Conservation (phyloP, 2,888 invertebrate genomes). For the Auanema sp. region DNA sequence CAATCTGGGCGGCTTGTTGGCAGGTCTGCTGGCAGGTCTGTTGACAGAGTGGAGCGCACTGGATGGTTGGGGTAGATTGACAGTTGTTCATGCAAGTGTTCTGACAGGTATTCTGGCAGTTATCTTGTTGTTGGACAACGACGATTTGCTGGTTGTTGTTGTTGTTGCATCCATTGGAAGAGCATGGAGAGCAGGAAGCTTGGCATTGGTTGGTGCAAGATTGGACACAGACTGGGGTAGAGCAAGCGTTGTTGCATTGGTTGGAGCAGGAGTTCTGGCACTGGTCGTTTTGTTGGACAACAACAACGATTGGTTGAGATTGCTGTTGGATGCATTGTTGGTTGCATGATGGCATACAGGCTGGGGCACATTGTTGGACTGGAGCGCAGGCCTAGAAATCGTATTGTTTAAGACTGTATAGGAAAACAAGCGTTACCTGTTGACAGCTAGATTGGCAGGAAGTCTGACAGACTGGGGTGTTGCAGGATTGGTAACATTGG, state of each 20-base stretch:
- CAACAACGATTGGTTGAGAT: constrained; percentile 39
- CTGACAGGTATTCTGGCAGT: constrained; percentile 41
- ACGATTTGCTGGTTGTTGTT: constrained; percentile 29
- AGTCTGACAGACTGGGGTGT: constrained; percentile 40
- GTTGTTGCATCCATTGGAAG: not conserved
- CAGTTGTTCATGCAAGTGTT: constrained; percentile 46
- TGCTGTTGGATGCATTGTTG: constrained; percentile 34
- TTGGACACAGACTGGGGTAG: constrained; percentile 35
- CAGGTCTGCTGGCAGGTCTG: constrained; percentile 51
- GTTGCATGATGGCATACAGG: constrained; percentile 44
- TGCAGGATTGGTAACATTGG: constrained; percentile 41
- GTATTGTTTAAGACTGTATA: not conserved
- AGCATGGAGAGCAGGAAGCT: constrained; percentile 2
- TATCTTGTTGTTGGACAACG: constrained; percentile 36
- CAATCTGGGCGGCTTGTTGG: constrained; percentile 46
- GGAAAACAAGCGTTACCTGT: constrained; percentile 8
- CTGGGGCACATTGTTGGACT: constrained; percentile 38
- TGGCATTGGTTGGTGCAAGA: constrained; percentile 44
- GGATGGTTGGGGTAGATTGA: constrained; percentile 39
- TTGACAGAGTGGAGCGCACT: constrained; percentile 47
- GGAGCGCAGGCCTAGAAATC: constrained; percentile 24
- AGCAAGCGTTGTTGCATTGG: constrained; percentile 43
- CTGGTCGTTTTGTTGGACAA: constrained; percentile 39
- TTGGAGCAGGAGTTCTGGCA: constrained; percentile 46
- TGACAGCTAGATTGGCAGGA: constrained; percentile 44